phyloP scores from a whole-genome alignment of 2,797 vertebrate genomes.

The Oryzias dopingdopingensis region DNA sequence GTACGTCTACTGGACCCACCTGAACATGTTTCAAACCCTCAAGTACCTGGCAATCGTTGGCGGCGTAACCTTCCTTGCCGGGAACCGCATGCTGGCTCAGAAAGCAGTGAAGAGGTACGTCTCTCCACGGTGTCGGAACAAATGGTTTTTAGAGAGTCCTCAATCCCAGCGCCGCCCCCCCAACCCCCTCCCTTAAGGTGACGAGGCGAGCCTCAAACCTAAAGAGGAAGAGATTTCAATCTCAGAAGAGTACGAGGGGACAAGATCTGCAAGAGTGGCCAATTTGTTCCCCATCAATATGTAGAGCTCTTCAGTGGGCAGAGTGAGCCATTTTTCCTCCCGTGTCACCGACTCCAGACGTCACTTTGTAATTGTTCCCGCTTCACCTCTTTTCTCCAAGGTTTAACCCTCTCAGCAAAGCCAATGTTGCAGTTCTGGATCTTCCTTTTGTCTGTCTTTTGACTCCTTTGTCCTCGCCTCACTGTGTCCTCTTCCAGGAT shows the following conservation, averaged over 20 bases:
- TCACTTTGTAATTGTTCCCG: conserved; percentile 38
- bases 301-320: conserved; percentile 53
- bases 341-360: conserved; percentile 29
- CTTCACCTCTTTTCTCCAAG: conserved; percentile 12
- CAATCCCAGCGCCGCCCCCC: conserved; percentile 8
- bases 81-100: conserved; percentile 98
- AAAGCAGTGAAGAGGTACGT: conserved; percentile 95
- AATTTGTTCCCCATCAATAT: conserved; percentile 51
- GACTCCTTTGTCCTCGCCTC: conserved; percentile 55
- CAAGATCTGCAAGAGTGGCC: conserved; percentile 40
- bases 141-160: conserved; percentile 38
- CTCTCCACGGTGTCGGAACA: conserved; percentile 11
- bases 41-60: conserved; percentile 96
- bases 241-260: conserved; percentile 22
- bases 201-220: conserved; percentile 3
- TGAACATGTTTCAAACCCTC: conserved; percentile 99
- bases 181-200: conserved; percentile 5
- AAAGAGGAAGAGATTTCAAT: conserved; percentile 3
- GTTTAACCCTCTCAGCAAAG: conserved; percentile 24
- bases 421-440: conserved; percentile 24
- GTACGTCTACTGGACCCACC: conserved; percentile 98
- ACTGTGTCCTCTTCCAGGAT: conserved; percentile 88
- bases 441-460: conserved; percentile 49
- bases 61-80: conserved; percentile 92
- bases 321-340: conserved; percentile 38